Base-by-base conservation (phyloP, 2,113 vertebrate genomes). In the Labeo catla region DNA sequence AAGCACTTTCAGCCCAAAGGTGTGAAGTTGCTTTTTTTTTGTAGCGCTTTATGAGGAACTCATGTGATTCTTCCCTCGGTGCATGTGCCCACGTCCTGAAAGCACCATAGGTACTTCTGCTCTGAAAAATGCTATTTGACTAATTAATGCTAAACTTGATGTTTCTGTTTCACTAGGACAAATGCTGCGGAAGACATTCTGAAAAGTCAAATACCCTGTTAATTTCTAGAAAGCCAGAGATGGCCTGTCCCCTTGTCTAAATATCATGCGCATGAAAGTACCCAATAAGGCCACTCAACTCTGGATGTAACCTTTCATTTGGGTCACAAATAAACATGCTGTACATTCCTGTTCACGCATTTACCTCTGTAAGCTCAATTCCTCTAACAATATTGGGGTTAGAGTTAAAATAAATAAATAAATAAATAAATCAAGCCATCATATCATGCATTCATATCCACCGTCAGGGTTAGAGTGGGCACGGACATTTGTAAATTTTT, bases 221-320 rank as follows among this genome's bases (percentile, higher is more conserved):
- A 66, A 65, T 65, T 81, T 49, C 59, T 81, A 81, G 79, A 81
- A 81, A 81, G 79, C 61, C 43, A 81, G 39, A 81, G 28, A 47
- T 81, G 57, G 77, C 36, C 57, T 61, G 79, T 81, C 59, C 80
- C 77, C 19, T 50, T 5, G 9, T 34, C 61, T 82, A 50, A 68
- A 28, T 65, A n/a, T 16, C n/a, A 16, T 15, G 39, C 2, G 12
- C 77, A 45, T 80, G 57, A 80, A 80, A 80, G 57, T 39, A 61
- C 77, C 77, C 4, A 81, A 23, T 19, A 19, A 66, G 15, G 12
- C 59, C 79, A 66, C 57, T 81, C 59, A 81, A 59, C 49, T 81
- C 59, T 63, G 36, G 2, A n/a, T 65, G 47, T 65, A 16, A 39
- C 47, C n/a, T 23, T 63, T 8, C 28, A 78, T 21, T 21, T 43